Evolutionary conservation across 1,140 invertebrate species (phyloP), one percentile per base, ranked within the genome.

Genomic region (Drosophila arizonae): DNA sequence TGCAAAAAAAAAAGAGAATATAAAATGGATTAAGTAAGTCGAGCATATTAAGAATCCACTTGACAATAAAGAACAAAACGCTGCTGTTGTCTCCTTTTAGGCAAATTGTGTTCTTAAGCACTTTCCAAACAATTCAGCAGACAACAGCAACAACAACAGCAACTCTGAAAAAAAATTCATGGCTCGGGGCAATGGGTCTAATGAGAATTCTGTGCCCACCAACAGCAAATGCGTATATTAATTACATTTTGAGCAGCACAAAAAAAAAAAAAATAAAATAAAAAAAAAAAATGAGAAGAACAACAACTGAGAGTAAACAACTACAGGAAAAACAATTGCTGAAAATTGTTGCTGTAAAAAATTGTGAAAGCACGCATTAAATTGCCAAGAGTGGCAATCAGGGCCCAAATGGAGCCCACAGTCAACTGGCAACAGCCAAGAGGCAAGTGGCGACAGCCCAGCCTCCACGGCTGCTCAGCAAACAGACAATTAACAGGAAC

Each of bases 311-410:
- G 58, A 68, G 64, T 81, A 67, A 79, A 77, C 46, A 76, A 76
- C 63, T 57, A 63, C 36, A 30, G 28, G 39, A 17, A 45, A 46
- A 62, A 63, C 51, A 60, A 51, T 46, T 73, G 21, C 2, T 52
- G 45, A 21, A 82, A 68, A 79, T 76, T 63, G 45, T 56, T 70
- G 71, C 52, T 61, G 63, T 72, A 63, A 76, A 73, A 73, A 86
- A 75, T 68, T 54, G 64, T 61, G 15, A 51, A 73, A 62, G 39
- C 52, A 45, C 64, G 51, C 71, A 61, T 56, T 62, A 68, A 74
- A 69, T 74, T 86, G 64, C 54, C 62, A 71, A 57, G 51, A 77
- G 70, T 65, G 81, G 67, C 81, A 86, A 80, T 85, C 73, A 75
- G 60, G 46, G 28, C 36, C 54, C 10, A 39, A 58, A 66, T 39